Evolutionary conservation across 2,888 invertebrate species (phyloP).

Genomic region (Polydrusus tereticollis): DNA sequence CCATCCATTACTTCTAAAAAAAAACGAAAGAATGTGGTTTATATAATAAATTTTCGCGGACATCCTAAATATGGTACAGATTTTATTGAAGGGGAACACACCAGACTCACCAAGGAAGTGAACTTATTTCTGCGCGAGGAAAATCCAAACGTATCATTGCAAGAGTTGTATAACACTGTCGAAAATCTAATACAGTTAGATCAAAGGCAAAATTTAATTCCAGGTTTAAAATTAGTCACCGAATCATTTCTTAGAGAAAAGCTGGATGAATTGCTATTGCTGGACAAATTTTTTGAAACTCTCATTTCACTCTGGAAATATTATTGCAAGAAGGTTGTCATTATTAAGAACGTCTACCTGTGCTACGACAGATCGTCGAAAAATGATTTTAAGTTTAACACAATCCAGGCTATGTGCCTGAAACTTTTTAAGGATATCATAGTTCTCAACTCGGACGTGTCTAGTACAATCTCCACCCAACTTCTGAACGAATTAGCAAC

Average conservation of each 20-base stretch:
- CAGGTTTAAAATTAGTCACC: constrained; percentile 83
- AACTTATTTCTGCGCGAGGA: constrained; percentile 12
- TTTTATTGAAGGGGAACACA: background rate
- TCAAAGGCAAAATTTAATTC: constrained; percentile 71
- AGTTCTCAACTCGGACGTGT: constrained; percentile 85
- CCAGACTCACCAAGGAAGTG: constrained; percentile 3
- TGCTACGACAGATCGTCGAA: constrained; percentile 96
- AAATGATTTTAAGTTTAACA: constrained; percentile 85
- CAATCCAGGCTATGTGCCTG: constrained; percentile 93
- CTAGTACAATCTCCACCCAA: constrained; percentile 89
- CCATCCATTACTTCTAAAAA: background rate
- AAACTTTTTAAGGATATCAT: constrained; percentile 93
- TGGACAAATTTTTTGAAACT: constrained; percentile 87
- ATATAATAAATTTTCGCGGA: constrained; percentile 42
- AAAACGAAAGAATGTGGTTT: constrained; percentile 25
- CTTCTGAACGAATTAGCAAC: constrained; percentile 89
- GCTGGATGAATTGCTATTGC: constrained; percentile 82
- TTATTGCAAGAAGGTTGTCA: constrained; percentile 95
- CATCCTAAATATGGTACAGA: constrained; percentile 9
- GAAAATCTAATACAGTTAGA: constrained; percentile 90
- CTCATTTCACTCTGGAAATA: constrained; percentile 94
- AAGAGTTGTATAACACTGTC: constrained; percentile 94
- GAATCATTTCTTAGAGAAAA: constrained; percentile 89
- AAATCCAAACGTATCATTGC: constrained; percentile 70
- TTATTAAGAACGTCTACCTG: constrained; percentile 97